A percentile compares a stretch with the other conserved stretches of the same genome.
These are phyloP conservation scores for Mantis religiosa DNA, from an alignment of 2,888 invertebrate genomes.

Conservation along the genomic window DNA sequence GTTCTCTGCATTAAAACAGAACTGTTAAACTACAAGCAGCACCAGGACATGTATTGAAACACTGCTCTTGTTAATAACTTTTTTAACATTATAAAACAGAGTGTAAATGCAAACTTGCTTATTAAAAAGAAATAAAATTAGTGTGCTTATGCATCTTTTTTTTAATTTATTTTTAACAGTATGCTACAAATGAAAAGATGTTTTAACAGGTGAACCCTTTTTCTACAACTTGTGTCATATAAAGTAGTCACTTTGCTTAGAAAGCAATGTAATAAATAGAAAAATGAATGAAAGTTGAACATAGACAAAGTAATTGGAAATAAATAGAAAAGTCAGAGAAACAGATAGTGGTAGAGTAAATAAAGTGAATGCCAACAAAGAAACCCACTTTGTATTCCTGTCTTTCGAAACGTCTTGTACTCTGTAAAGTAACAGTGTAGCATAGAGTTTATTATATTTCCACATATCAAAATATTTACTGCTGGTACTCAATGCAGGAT, in stretches of 20 bases:
- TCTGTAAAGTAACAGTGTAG: neutral
- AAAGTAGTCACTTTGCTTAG: neutral
- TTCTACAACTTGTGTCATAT: constrained; percentile 22
- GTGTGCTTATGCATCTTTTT: constrained; percentile 18
- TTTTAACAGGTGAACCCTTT: constrained; percentile 5
- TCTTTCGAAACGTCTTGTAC: constrained; percentile 3
- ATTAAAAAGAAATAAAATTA: neutral
- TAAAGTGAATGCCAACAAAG: neutral
- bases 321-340: neutral
- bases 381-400: neutral
- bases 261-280: neutral
- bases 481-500: constrained; percentile 25
- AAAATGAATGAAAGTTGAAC: neutral
- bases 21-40: neutral
- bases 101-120: constrained; percentile 9
- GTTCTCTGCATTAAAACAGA: constrained; percentile 19
- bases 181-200: neutral
- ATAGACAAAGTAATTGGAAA: neutral
- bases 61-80: neutral
- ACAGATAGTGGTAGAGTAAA: neutral
- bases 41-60: neutral
- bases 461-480: constrained; percentile 5
- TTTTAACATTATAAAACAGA: neutral
- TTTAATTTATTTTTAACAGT: constrained; percentile 10
- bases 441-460: constrained; percentile 16